Conservation (phyloP, 2,888 invertebrate genomes). For the Lasioglossum lativentre region DNA sequence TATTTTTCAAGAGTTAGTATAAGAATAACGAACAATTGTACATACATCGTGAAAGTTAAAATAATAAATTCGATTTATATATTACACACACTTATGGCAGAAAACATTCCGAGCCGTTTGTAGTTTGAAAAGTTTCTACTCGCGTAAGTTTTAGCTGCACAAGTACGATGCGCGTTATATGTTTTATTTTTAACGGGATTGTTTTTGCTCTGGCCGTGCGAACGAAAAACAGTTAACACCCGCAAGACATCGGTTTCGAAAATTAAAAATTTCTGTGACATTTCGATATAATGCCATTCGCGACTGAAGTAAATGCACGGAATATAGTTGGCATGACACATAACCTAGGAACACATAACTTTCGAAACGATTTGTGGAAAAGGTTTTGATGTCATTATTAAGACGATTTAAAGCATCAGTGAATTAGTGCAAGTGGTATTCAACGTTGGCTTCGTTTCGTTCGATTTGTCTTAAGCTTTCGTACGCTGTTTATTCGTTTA, state of each 20-base stretch:
- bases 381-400: slow-evolving; percentile 47
- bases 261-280: slow-evolving; percentile 46
- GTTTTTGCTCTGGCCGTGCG: not conserved
- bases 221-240: not conserved
- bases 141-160: slow-evolving; percentile 10
- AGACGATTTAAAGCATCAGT: slow-evolving; percentile 22
- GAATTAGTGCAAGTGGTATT: slow-evolving; percentile 19
- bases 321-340: slow-evolving; percentile 56
- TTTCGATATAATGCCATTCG: slow-evolving; percentile 48
- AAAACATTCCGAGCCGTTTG: slow-evolving; percentile 26
- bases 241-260: slow-evolving; percentile 43
- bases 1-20: slow-evolving; percentile 30
- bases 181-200: slow-evolving; percentile 25
- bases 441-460: not conserved
- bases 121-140: slow-evolving; percentile 25
- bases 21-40: slow-evolving; percentile 34
- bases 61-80: slow-evolving; percentile 37
- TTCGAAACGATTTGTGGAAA: slow-evolving; percentile 48
- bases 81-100: slow-evolving; percentile 30
- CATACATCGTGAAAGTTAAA: slow-evolving; percentile 37
- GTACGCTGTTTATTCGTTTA: not conserved
- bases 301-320: slow-evolving; percentile 49
- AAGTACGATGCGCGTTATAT: not conserved
- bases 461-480: slow-evolving; percentile 10
- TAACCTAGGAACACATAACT: slow-evolving; percentile 56